Conservation (phyloP, 2,888 invertebrate species). For the Podabrus alpinus region DNA sequence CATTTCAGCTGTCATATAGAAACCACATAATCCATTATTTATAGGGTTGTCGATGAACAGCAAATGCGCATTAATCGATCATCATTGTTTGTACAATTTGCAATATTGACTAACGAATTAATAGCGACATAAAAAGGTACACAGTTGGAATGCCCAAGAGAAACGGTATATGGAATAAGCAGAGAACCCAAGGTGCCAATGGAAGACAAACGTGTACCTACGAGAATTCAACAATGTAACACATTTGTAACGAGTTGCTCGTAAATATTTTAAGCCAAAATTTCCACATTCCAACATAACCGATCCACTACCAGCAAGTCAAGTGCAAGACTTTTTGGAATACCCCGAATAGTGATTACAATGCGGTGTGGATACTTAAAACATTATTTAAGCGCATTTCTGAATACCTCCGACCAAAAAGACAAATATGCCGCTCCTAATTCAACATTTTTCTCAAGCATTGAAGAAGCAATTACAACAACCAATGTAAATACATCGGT, state of each 20-base stretch:
- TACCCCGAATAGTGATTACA: background rate
- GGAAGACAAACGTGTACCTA: background rate
- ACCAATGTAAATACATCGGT: constrained; percentile 24
- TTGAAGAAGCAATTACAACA: constrained; percentile 24
- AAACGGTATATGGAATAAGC: background rate
- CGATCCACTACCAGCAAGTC: background rate
- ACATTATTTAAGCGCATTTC: background rate
- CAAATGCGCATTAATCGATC: constrained; percentile 8
- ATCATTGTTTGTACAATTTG: constrained; percentile 1
- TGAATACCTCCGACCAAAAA: constrained; percentile 6
- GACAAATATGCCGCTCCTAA: constrained; percentile 29
- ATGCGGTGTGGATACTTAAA: background rate
- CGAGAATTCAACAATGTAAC: background rate
- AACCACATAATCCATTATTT: constrained; percentile 21
- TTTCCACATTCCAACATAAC: background rate
- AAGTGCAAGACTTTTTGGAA: background rate
- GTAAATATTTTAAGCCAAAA: background rate
- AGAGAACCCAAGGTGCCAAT: background rate
- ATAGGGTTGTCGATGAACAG: constrained; percentile 11
- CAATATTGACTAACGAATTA: background rate
- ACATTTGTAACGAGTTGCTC: background rate
- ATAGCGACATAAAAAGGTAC: background rate
- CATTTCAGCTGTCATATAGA: constrained; percentile 37
- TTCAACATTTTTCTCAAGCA: constrained; percentile 25
- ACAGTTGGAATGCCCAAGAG: background rate